Percentiles rank a stretch among this genome's conserved stretches.
Conservation (phyloP, 2,797 vertebrate species). For the Tokudaia muenninki region DNA sequence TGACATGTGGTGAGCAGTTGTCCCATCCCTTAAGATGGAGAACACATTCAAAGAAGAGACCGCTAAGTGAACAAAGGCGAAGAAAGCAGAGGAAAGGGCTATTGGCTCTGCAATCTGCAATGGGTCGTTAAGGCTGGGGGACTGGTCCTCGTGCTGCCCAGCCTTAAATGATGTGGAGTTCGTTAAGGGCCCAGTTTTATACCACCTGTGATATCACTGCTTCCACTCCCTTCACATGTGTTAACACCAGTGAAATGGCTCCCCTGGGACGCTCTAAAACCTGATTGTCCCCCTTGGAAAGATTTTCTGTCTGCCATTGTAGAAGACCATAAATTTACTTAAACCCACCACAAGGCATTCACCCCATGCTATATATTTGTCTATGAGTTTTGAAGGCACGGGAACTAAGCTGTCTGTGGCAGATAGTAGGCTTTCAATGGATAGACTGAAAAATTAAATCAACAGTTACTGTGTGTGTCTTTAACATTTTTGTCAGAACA, state of each 20-base stretch:
- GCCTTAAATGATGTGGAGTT: not conserved
- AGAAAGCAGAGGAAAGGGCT: not conserved
- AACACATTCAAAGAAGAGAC: not conserved
- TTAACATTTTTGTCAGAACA: conserved; percentile 24
- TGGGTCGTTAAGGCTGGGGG: too few relatives aligned
- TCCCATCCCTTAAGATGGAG: not conserved
- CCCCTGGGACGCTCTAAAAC: not conserved
- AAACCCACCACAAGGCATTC: not conserved
- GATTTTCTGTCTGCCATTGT: not conserved
- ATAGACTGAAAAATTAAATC: not conserved
- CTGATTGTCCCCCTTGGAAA: not conserved
- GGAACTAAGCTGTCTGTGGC: not conserved
- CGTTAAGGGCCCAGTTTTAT: not conserved
- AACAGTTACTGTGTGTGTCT: not conserved
- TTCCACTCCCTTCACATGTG: not conserved
- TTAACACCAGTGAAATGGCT: not conserved
- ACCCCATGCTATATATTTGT: not conserved
- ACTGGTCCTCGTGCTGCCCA: not conserved
- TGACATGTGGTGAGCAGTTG: not conserved
- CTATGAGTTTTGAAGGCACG: not conserved
- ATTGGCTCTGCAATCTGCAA: not conserved
- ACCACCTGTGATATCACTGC: not conserved
- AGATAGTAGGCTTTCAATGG: not conserved
- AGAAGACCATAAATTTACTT: not conserved
- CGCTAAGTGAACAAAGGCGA: not conserved